Base-by-base conservation (phyloP, 2,888 invertebrate genomes). In the Hemistola chrysoprasaria region DNA sequence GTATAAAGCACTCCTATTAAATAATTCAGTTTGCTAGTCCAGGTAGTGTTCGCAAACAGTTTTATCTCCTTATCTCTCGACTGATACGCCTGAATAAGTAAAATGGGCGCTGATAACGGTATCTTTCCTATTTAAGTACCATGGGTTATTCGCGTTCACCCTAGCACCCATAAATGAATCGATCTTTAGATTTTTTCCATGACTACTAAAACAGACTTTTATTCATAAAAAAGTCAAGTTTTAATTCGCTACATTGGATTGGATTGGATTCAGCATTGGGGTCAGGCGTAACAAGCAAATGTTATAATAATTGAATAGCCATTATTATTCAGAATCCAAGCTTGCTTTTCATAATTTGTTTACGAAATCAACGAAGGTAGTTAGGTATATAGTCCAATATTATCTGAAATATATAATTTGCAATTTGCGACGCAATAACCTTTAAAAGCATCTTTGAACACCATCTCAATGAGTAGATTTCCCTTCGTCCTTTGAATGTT, bases 71-170 rank as follows among this genome's bases (percentile, higher is more conserved):
- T 76, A 78, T 78, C 75, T 58, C 42, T 44, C 39, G 49, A 30
- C 39, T 58, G 72, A 77, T 77, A 72, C 52, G 64, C 48, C 54
- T 61, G 62, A 65, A 69, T 71, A 71, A 67, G 61, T 67, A 76
- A 73, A 65, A 69, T 54, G 59, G 53, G 53, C 36, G 40, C 47
- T 62, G 74, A 78, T 76, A 78, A 48, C 54, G 51, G 51, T 51
- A 56, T 53, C 49, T 38, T 34, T 53, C 51, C 40, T 37, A 45
- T 40, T 40, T 39, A 39, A 47, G 47, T 49, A 37, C 45, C 45
- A 37, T 45, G 47, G 48, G 44, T 40, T 44, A 25, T 40, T 42
- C 39, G 37, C 39, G 37, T 44, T 40, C 16, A 16, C 16, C 16
- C 2, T 36, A 31, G 25, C 21, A 20, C 23, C 22, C 28, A 28